Conservation (phyloP, 2,797 vertebrate genomes). For the Coranthus polyacanthus region DNA sequence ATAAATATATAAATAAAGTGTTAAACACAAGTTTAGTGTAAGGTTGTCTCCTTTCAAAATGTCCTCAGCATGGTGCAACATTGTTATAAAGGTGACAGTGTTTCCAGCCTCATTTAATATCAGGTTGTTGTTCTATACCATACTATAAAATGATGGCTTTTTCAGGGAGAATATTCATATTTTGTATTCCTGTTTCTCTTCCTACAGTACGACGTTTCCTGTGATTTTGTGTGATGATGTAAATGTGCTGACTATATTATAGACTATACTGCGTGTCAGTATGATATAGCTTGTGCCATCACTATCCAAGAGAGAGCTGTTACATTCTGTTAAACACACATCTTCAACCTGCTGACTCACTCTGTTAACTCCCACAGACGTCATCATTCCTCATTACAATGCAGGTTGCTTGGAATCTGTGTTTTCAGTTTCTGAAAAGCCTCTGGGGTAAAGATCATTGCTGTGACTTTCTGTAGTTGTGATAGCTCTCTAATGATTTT, state of each 20-base stretch:
- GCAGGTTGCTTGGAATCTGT: conserved; percentile 42
- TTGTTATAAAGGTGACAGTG: no score
- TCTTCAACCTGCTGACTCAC: conserved; percentile 60
- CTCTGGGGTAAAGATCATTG: conserved; percentile 17
- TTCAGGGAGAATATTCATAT: not conserved
- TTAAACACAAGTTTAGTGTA: no score
- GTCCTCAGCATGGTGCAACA: no score
- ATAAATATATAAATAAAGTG: no score
- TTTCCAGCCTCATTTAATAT: not conserved
- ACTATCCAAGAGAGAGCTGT: conserved; percentile 16
- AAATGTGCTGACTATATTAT: not conserved
- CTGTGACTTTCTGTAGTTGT: not conserved
- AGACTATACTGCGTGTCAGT: not conserved
- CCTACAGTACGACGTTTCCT: not conserved
- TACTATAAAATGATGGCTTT: no score
- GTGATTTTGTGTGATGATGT: not conserved
- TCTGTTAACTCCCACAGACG: conserved; percentile 26
- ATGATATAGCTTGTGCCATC: no score
- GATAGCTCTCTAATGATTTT: conserved; percentile 44
- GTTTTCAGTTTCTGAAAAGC: conserved; percentile 22
- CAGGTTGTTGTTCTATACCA: not conserved
- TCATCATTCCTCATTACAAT: conserved; percentile 42
- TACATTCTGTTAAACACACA: not conserved
- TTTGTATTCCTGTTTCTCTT: not conserved
- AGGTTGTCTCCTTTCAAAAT: no score